Base-by-base conservation (phyloP, 2,113 vertebrate species). In the Lophius piscatorius region DNA sequence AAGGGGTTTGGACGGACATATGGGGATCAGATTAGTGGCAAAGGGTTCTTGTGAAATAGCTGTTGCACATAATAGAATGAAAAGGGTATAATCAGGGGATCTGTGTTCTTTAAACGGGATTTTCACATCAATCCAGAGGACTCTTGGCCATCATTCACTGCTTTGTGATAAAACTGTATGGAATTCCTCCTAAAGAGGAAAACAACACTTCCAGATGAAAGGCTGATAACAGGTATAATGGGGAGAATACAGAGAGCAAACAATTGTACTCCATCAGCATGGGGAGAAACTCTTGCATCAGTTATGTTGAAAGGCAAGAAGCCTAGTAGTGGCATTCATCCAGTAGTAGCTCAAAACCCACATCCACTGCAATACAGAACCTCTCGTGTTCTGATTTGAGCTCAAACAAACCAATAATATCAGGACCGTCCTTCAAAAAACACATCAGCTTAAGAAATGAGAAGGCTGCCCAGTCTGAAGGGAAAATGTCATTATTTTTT, bases 21-120 rank as follows among this genome's bases (percentile, higher is more conserved):
- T 59, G 41, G 54, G 59, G 54, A 66, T 73, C 24, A n/a, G 23
- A 63, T 41, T 54, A 38, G 9, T 10, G 28, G 54, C 63, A 58
- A 67, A 59, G 52, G 47, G 6, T 56, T 59, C 42, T 9, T 8
- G 55, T 46, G 41, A 63, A 69, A 71, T 26, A 17, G 12, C 39
- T 50, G 64, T 63, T 54, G n/a, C 36, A 57, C 22, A 59, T 63
- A 64, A 74, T 39, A 21, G 44, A 76, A 63, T 47, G 42, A 73
- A 77, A 68, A 56, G 42, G 36, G 45, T 48, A 40, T 52, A 29
- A 77, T 64, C 28, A n/a, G n/a, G 38, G 14, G 62, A 76, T 58
- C 23, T 20, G 6, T 11, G 33, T 21, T 57, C 48, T 38, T 40
- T 9, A 67, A 70, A 50, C 14, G 51, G 21, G 54, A 63, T 21